These are phyloP conservation scores for Nasonia oneida DNA, from an alignment of 2,888 invertebrate species.

Conservation along the genomic window DNA sequence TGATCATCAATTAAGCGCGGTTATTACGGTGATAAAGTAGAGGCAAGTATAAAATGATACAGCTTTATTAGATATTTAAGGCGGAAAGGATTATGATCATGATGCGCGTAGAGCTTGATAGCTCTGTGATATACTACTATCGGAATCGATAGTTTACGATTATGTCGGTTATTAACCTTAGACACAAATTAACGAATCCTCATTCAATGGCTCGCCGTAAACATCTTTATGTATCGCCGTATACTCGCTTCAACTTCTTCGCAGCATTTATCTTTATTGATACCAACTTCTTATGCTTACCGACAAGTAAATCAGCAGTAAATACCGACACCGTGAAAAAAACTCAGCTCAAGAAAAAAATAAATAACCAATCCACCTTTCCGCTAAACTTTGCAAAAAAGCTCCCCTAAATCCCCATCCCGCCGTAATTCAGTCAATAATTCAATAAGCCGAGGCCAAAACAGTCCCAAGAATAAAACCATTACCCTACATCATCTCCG, in stretches of 20 bases:
- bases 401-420: not conserved
- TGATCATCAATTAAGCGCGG: no score
- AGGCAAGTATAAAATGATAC: not conserved
- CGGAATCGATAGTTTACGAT: slow-evolving; percentile 31
- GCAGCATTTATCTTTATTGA: not conserved
- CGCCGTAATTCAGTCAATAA: slow-evolving; percentile 5
- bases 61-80: slow-evolving; percentile 25
- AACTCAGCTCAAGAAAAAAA: not conserved
- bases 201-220: slow-evolving; percentile 21
- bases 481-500: not conserved
- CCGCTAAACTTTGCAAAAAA: not conserved
- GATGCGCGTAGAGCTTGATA: slow-evolving; percentile 25
- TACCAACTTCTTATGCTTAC: not conserved
- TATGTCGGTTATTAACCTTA: slow-evolving; percentile 36
- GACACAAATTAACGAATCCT: slow-evolving; percentile 45
- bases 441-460: not conserved
- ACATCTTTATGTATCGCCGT: not conserved
- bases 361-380: not conserved
- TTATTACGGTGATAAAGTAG: not conserved
- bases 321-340: not conserved
- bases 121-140: slow-evolving; percentile 8
- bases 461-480: not conserved
- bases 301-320: not conserved
- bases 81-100: slow-evolving; percentile 23
- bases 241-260: slow-evolving; percentile 14